A percentile compares a stretch with the other conserved stretches of the same genome.
These are phyloP conservation scores for Campoletis sonorensis DNA, from an alignment of 1,140 invertebrate species.

Conservation along the genomic window DNA sequence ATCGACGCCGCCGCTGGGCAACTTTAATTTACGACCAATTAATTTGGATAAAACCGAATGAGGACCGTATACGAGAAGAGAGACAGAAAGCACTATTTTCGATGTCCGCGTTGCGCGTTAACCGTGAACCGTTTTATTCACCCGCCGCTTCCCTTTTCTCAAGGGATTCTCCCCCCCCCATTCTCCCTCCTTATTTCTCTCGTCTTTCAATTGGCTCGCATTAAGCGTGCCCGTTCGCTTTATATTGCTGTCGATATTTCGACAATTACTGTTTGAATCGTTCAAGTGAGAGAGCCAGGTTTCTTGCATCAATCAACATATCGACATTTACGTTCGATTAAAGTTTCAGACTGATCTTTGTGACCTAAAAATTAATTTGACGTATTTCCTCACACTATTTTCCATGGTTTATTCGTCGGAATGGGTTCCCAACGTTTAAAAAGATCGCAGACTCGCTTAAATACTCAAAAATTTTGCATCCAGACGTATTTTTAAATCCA, in stretches of 20 bases:
- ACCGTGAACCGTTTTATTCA: constrained; percentile 67
- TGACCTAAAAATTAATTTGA: background rate
- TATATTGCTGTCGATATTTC: background rate
- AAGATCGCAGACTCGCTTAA: too few relatives aligned
- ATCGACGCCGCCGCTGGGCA: constrained; percentile 55
- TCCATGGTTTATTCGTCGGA: background rate
- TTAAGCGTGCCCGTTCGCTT: constrained; percentile 19
- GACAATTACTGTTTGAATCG: background rate
- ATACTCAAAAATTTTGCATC: too few relatives aligned
- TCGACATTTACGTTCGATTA: background rate
- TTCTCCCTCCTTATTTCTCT: background rate
- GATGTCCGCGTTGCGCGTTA: constrained; percentile 75
- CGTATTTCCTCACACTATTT: background rate
- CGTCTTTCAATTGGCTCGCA: background rate
- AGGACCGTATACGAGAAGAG: constrained; percentile 51
- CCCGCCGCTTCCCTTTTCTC: constrained; percentile 37
- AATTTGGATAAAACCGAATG: constrained; percentile 77
- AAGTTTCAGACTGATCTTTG: background rate
- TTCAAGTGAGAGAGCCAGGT: too few relatives aligned
- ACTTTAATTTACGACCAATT: constrained; percentile 78
- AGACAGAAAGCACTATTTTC: constrained; percentile 64
- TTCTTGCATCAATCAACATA: background rate
- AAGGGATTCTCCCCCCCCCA: background rate
- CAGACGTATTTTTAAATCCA: background rate
- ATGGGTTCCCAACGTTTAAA: too few relatives aligned